Base-by-base conservation (phyloP, 2,888 invertebrate genomes). In the Lasioglossum figueresi region DNA sequence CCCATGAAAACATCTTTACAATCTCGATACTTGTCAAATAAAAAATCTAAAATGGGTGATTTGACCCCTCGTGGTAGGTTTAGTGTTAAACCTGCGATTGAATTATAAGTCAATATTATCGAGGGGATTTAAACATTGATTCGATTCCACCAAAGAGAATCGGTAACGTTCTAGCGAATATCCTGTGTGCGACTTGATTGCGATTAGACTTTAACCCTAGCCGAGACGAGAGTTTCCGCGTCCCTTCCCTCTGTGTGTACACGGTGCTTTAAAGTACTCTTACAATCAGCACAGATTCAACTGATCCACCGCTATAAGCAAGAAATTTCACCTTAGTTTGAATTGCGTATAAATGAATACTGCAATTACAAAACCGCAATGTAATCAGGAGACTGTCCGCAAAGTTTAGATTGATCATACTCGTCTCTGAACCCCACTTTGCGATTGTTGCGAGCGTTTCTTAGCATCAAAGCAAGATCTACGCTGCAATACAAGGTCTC, bases 381-480 rank as follows among this genome's bases (percentile, higher is more conserved):
- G 76, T 71, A 85, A 85, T 85, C 80, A 83, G 52, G 70, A 34
- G 71, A 82, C 77, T 63, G 83, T 75, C 52, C 19, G 74, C 76
- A 79, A 85, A 85, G 84, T 85, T 85, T 83, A 59, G 84, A 85
- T 83, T 79, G 79, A 76, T 85, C 76, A 83, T 72, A 84, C 76
- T 45, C 63, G 63, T 83, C 79, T 71, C 63, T 71, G 31, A 31
- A 34, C 66, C 52, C 48, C 74, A 71, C 70, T 78, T 78, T 63
- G 70, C 52, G 40, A 74, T 78, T 84, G 74, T 84, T 78, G 48
- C 83, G 71, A 82, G 70, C 43, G 70, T 74, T 52, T 76, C 48
- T 52, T 74, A 16, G 16, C 59, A 31, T 8, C 66, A 16, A 75
- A 4, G 48, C 40, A 12, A 34, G 34, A 68, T 34, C 34, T 23